Conservation (phyloP, 1,140 invertebrate genomes). For the Ruditapes philippinarum region DNA sequence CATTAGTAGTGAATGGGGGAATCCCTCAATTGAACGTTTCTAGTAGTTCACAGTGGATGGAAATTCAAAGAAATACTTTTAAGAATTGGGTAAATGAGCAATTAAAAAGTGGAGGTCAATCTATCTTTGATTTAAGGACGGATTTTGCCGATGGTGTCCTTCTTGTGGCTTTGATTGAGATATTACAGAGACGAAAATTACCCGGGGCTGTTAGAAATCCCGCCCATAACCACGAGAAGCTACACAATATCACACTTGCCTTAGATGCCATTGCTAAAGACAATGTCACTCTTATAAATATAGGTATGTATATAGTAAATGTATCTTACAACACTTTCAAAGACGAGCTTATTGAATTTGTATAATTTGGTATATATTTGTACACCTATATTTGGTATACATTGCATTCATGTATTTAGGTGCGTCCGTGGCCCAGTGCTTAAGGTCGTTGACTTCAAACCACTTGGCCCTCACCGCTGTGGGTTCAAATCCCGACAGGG, state of each 20-base stretch:
- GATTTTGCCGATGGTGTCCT: conserved; percentile 96
- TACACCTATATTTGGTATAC: too few species aligned
- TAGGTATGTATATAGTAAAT: conserved; percentile 91
- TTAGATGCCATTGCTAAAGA: conserved; percentile 97
- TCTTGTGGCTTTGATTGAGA: conserved; percentile 95
- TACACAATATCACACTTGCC: conserved; percentile 98
- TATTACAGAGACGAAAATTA: conserved; percentile 90
- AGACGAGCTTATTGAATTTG: too few species aligned
- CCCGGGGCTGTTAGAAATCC: conserved; percentile 57
- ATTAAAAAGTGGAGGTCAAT: conserved; percentile 85
- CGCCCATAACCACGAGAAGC: conserved; percentile 91
- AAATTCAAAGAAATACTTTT: conserved; percentile 99
- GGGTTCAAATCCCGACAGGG: too few species aligned
- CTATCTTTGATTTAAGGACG: conserved; percentile 91
- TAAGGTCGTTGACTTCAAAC: too few species aligned
- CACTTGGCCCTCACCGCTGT: too few species aligned
- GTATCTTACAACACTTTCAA: too few species aligned
- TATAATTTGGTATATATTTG: too few species aligned
- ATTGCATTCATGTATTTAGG: too few species aligned
- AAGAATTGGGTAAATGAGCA: conserved; percentile 99
- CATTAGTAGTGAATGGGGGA: conserved; percentile 3
- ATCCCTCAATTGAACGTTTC: conserved; percentile 14
- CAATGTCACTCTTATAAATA: conserved; percentile 98
- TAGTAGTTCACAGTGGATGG: conserved; percentile 88
- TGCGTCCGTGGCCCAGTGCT: too few species aligned